Evolutionary conservation across 2,113 vertebrate species (phyloP), one percentile per base, ranked within the genome.

Genomic region (Apus apus): DNA sequence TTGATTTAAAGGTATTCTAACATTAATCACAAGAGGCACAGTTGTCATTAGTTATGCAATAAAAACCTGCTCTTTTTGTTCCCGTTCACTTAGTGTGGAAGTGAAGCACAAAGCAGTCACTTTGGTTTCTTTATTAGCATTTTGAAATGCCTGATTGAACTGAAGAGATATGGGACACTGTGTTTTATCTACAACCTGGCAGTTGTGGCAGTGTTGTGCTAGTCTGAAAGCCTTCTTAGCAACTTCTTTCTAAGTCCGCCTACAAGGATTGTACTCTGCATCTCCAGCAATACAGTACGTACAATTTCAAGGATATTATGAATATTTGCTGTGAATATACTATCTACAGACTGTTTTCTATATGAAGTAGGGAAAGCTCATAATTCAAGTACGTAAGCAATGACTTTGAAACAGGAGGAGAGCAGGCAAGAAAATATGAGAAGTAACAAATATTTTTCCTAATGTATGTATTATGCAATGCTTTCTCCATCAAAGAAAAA

Each of bases 221-320:
- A 46, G 17, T 96, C 77, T 62, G 48, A 56, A 65, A 94, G 62
- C 5, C 29, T 71, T 57, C 84, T 91, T 87, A 91, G 62, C 48
- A 81, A 71, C 72, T 85, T 87, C 71, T 96, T 93, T 95, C 87
- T 60, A 82, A 77, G 6, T 67, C 87, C 92, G 34, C 78, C 82
- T 60, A 32, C 23, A 84, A 86, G 94, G 93, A 65, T 51, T 89
- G 12, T 94, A 68, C 77, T 92, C 68, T 82, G 53, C 50, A 38
- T 96, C 96, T 96, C 79, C 94, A 87, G 58, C 62, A 93, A 79
- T 73, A 84, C 74, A 90, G 65, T 53, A 81, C 29, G 72, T 81
- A 50, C 30, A 25, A 4, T 93, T 97, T 97, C 90, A 84, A 92
- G 48, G 66, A 30, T 53, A 30, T 45, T 43, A 88, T 89, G 86